A percentile compares a stretch with the other conserved stretches of the same genome.
phyloP scores from a whole-genome alignment of 2,797 vertebrate genomes.

The Lepilemur ruficaudatus region DNA sequence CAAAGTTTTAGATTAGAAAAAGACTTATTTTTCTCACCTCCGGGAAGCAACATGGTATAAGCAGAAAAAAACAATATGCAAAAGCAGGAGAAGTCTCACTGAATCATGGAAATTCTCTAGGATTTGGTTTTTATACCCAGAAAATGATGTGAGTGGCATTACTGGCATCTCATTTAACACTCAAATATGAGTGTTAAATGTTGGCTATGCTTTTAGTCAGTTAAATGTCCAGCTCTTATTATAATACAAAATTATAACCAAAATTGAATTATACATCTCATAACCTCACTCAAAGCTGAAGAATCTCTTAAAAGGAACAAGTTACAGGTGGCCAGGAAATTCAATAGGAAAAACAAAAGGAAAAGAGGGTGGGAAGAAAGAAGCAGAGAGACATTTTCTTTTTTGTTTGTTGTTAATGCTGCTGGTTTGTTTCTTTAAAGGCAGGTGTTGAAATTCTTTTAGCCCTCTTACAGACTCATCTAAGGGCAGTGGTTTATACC shows the following conservation, averaged over 20 bases:
- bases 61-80: neutral
- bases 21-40: conserved; percentile 18
- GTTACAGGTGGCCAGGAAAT: neutral
- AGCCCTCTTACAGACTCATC: neutral
- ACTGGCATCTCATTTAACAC: neutral
- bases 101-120: neutral
- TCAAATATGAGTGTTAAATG: neutral
- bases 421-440: neutral
- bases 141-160: neutral
- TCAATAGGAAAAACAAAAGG: neutral
- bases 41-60: neutral
- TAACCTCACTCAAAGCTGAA: neutral
- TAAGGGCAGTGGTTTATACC: neutral
- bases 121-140: neutral
- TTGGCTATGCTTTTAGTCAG: neutral
- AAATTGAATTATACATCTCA: neutral
- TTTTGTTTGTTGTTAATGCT: neutral
- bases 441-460: neutral
- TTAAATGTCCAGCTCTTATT: neutral
- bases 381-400: neutral
- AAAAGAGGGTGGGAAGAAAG: neutral
- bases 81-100: neutral
- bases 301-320: neutral
- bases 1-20: conserved; percentile 26
- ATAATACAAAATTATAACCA: neutral